These are phyloP conservation scores for Henricia sp. DNA, from an alignment of 53 echinoderm and acorn worm species.

Conservation along the genomic window DNA sequence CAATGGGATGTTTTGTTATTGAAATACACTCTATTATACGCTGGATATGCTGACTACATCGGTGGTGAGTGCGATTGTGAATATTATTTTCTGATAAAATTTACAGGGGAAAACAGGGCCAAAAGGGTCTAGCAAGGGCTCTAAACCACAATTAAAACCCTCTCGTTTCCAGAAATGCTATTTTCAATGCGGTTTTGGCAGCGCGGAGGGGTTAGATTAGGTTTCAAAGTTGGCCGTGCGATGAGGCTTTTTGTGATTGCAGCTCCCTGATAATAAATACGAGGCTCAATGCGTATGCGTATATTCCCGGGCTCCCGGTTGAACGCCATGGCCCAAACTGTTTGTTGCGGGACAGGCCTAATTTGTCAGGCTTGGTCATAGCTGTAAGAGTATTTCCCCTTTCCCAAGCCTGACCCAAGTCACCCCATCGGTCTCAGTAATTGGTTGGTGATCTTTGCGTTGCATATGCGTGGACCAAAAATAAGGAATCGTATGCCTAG, in stretches of 20 bases:
- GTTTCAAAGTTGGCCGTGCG: conserved; percentile 69
- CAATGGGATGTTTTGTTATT: conserved; percentile 87
- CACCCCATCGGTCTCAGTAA: conserved; percentile 52
- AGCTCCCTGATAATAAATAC: conserved; percentile 74
- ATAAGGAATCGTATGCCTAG: too few species aligned
- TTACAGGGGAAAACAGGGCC: conserved; percentile 84
- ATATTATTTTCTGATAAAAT: conserved; percentile 99
- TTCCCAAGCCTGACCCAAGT: conserved; percentile 14
- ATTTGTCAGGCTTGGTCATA: conserved; percentile 60
- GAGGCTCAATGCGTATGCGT: conserved; percentile 54
- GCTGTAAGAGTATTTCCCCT: conserved; percentile 28
- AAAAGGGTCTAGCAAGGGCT: conserved; percentile 58
- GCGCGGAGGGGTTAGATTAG: conserved; percentile 67
- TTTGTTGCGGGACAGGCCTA: conserved; percentile 16
- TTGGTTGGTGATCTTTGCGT: conserved; percentile 37
- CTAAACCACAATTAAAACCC: conserved; percentile 51
- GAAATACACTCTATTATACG: conserved; percentile 88
- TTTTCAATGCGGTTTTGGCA: conserved; percentile 73
- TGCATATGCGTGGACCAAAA: conserved; percentile 4
- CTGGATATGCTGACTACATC: conserved; percentile 83
- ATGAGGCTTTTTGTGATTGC: conserved; percentile 67
- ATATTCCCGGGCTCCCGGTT: conserved; percentile 13
- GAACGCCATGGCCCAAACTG: not conserved
- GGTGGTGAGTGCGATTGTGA: conserved; percentile 98
- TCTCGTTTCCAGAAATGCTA: conserved; percentile 72